Base-by-base conservation (phyloP, 1,140 invertebrate species). In the Lineus longissimus region DNA sequence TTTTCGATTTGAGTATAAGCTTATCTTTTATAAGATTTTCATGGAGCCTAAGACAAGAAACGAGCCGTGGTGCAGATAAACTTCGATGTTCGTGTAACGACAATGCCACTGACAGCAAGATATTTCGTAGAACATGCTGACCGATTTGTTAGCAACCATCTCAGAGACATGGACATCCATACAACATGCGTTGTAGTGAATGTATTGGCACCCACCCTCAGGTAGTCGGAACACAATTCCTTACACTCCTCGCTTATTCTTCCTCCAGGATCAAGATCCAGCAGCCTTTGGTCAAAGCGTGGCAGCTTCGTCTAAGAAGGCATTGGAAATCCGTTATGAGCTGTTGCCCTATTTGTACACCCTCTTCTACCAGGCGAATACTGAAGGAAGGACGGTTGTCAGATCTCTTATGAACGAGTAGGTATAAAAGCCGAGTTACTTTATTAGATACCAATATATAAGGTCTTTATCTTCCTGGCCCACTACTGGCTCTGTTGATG, bases 331-430 rank as follows among this genome's bases (percentile, higher is more conserved):
- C 6, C 68, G 68, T 22, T 70, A 70, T 63, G 41, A n/a, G 29
- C 61, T 70, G 7, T 62, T 70, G 15, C 68, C 68, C 4, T 70
- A 67, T 40, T 59, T 70, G 31, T 70, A 70, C 64, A 70, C 68
- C 15, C 43, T 70, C n/a, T 62, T 70, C 27, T 47, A 70, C 36
- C 15, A 66, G 13, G 68, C 67, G 15, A 51, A 66, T 41, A 55
- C 55, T n/a, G 41, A 33, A 11, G 68, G 68, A 36, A 22, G 27
- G 19, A 62, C 68, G n/a, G 68, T 70, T 17, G 64, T 55, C 23
- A 25, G 68, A 41, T 61, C 68, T 25, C 45, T 71, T 15, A 22
- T 65, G n/a, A 47, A 59, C 31, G 70, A 70, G 66, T 69, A 60
- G 59, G 65, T 66, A 19, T 43, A 43, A 43, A 13, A 13, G 11